Conservation (phyloP, 2,113 vertebrate genomes). For the Xenopus laevis region DNA sequence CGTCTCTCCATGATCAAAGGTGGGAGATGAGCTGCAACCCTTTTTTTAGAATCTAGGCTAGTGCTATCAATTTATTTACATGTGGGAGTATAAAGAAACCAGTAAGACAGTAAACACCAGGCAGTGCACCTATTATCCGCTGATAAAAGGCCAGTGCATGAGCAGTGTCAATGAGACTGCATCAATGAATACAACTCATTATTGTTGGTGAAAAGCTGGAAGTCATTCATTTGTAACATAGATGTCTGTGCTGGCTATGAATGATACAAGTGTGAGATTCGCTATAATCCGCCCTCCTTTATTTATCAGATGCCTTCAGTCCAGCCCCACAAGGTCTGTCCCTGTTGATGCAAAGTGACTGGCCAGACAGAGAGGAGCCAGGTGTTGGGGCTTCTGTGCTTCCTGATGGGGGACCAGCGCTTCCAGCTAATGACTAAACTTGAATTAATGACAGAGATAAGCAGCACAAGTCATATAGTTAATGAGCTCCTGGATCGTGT, state of each 20-base stretch:
- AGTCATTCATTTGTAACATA: slow-evolving; percentile 20
- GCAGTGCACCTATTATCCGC: too few relatives aligned
- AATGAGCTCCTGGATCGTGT: not conserved
- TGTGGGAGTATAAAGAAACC: slow-evolving; percentile 11
- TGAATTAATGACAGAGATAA: slow-evolving; percentile 4
- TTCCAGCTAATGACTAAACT: not conserved
- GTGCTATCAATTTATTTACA: too few relatives aligned
- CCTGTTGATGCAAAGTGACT: slow-evolving; percentile 8
- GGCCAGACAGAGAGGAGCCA: slow-evolving; percentile 36
- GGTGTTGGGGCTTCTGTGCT: slow-evolving; percentile 8
- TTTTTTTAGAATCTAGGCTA: too few relatives aligned
- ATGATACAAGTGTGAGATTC: not conserved
- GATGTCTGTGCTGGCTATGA: slow-evolving; percentile 14
- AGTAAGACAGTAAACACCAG: not conserved
- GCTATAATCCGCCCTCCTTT: slow-evolving; percentile 1
- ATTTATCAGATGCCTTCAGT: slow-evolving; percentile 5
- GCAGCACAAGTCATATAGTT: not conserved
- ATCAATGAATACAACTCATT: slow-evolving; percentile 15
- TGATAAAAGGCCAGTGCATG: not conserved
- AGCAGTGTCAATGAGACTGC: not conserved
- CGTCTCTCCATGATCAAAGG: too few relatives aligned
- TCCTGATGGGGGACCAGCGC: slow-evolving; percentile 2
- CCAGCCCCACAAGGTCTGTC: slow-evolving; percentile 2
- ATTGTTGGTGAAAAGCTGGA: slow-evolving; percentile 17
- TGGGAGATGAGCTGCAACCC: too few relatives aligned